Percentiles rank a stretch among this genome's conserved stretches.
These are phyloP conservation scores for Caenorhabditis sp. DNA, from an alignment of 2,888 invertebrate genomes.

Conservation along the genomic window DNA sequence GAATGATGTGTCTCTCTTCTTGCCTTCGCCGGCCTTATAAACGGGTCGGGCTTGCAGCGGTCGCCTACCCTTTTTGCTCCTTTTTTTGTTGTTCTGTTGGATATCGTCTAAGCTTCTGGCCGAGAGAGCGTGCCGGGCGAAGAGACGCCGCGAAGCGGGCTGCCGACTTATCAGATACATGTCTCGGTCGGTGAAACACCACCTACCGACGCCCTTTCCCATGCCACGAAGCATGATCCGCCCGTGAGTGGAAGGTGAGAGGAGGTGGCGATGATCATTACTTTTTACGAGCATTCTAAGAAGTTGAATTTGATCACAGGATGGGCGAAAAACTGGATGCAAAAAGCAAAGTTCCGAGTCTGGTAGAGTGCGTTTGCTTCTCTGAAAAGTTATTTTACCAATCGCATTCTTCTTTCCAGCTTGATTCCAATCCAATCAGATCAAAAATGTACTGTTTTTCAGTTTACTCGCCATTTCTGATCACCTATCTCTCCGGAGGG, in stretches of 20 bases:
- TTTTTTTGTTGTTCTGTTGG: slow-evolving; percentile 53
- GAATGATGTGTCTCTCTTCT: slow-evolving; percentile 30
- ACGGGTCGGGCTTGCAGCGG: slow-evolving; percentile 49
- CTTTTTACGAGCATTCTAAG: too few relatives aligned
- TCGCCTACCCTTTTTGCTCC: slow-evolving; percentile 53
- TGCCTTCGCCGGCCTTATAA: slow-evolving; percentile 34
- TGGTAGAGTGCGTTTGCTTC: too few relatives aligned
- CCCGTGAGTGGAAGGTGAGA: slow-evolving; percentile 1
- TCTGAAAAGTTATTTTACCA: too few relatives aligned
- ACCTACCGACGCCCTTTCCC: slow-evolving; percentile 45
- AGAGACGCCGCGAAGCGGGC: slow-evolving; percentile 24
- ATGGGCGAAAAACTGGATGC: background rate
- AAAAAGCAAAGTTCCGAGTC: too few relatives aligned
- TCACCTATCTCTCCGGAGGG: too few relatives aligned
- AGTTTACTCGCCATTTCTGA: too few relatives aligned
- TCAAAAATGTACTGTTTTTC: too few relatives aligned
- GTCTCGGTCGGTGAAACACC: slow-evolving; percentile 52
- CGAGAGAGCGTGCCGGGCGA: slow-evolving; percentile 16
- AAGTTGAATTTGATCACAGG: slow-evolving; percentile 6
- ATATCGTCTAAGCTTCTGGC: slow-evolving; percentile 42
- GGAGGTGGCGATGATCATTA: background rate
- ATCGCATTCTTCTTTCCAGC: too few relatives aligned
- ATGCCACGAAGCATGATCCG: slow-evolving; percentile 43
- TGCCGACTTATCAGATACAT: slow-evolving; percentile 47
- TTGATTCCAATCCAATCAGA: too few relatives aligned